Evolutionary conservation across 2,113 vertebrate species (phyloP), one percentile per base, ranked within the genome.

Genomic region (Ahaetulla prasina): DNA sequence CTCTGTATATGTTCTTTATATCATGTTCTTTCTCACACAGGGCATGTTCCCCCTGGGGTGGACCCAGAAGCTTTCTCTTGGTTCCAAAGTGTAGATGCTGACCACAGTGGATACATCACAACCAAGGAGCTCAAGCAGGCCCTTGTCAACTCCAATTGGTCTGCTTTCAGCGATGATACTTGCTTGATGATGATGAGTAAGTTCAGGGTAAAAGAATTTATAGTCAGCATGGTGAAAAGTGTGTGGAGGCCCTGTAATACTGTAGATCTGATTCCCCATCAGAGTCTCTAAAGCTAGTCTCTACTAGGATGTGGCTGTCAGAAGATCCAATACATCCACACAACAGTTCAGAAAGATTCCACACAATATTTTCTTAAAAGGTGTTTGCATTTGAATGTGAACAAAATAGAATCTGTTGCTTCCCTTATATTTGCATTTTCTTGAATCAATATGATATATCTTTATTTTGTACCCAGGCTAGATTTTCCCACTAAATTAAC

Each of bases 131-230:
- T 99, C 90, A 98, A 98, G 93, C 99, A 99, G 96, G 99, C 99
- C 0, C 98, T 99, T 6, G 96, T 99, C 95, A 99, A 99, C 97
- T 98, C 98, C 96, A 99, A 99, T 97, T 99, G 98, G 98, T 98
- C 99, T 0, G 74, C 98, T 0, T 99, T 99, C 97, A 99, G 98
- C 2, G 99, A 99, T 0, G 99, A 99, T 96, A 99, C 98, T 1
- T 99, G 99, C 94, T 96, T 98, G 89, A 98, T 99, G 98, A 99
- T 99, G 99, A 98, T 99, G 94, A 99, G 99, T 99, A 96, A 98
- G 99, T 98, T 1, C 4, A 89, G n/a, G 0, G 1, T 23, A 9
- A 80, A 63, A 20, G 18, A 74, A 35, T 10, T 14, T 11, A 3
- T 6, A 18, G 27, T 39, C 9, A 4, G 22, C 12, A 16, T 45